Percentiles rank a stretch among this genome's conserved stretches.
These are phyloP conservation scores for Chaetodon trifascialis DNA, from an alignment of 2,113 vertebrate genomes.

Conservation along the genomic window DNA sequence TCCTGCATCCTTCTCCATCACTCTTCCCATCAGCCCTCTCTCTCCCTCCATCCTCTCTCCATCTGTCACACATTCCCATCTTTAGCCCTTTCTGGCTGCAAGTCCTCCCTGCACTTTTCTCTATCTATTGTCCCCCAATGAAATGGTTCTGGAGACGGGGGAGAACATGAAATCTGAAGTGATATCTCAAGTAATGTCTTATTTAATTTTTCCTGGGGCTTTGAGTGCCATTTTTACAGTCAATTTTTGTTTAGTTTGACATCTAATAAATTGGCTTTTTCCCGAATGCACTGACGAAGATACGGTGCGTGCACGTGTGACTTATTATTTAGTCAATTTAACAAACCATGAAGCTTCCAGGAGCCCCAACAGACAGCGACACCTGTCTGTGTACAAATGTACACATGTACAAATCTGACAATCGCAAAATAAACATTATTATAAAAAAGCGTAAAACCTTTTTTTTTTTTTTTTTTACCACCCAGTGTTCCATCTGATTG, in stretches of 20 bases:
- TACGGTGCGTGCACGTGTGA: not conserved
- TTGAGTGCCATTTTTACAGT: too few relatives aligned
- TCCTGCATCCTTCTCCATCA: slow-evolving; percentile 10
- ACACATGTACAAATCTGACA: too few relatives aligned
- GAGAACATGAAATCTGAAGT: not conserved
- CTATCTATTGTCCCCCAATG: not conserved
- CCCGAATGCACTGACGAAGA: not conserved
- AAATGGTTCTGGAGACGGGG: not conserved
- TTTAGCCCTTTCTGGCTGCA: not conserved
- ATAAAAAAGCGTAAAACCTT: not conserved
- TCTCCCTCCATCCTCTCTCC: not conserved
- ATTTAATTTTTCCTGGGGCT: too few relatives aligned
- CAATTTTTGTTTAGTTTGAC: not conserved
- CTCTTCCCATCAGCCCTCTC: not conserved
- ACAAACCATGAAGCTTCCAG: not conserved
- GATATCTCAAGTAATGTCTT: not conserved
- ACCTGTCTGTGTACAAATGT: not conserved
- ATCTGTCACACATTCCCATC: slow-evolving; percentile 36
- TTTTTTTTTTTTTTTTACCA: too few relatives aligned
- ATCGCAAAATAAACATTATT: not conserved
- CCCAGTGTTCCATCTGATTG: too few relatives aligned
- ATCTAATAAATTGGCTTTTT: not conserved
- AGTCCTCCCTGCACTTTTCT: not conserved
- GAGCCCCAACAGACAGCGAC: not conserved
- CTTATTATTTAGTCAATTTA: not conserved